Percentiles rank a stretch among this genome's conserved stretches.
Evolutionary conservation across 2,113 vertebrate species (phyloP).

Genomic region (Bucco capensis): DNA sequence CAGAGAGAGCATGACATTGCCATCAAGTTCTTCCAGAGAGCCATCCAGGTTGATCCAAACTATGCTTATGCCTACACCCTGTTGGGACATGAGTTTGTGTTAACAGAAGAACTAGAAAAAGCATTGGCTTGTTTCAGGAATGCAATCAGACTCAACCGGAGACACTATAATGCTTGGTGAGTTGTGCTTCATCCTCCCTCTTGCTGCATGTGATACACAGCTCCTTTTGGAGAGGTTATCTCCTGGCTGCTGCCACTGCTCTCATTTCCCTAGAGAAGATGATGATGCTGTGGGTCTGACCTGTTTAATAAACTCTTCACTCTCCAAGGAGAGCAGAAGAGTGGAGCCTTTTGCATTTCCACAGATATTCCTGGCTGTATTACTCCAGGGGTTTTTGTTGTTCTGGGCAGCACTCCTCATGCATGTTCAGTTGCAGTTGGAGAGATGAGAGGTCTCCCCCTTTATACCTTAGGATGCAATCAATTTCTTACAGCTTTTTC

Average conservation of each 20-base stretch:
- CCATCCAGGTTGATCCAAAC: constrained; percentile 96
- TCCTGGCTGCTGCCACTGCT: background rate
- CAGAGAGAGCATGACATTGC: constrained; percentile 97
- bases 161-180: constrained; percentile 96
- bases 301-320: background rate
- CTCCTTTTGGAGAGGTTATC: background rate
- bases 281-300: background rate
- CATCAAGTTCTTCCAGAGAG: constrained; percentile 98
- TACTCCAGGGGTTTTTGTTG: background rate
- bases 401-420: background rate
- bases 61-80: constrained; percentile 97
- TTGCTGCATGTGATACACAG: fast-evolving
- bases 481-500: background rate
- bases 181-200: background rate
- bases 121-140: constrained; percentile 95
- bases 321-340: background rate
- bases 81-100: constrained; percentile 92
- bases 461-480: background rate
- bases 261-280: fast-evolving
- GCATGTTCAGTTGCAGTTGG: background rate
- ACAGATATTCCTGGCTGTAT: background rate
- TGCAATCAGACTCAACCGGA: constrained; percentile 91
- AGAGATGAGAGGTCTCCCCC: background rate
- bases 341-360: background rate
- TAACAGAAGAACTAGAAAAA: constrained; percentile 96